Evolutionary conservation across 2,797 vertebrate genomes (phyloP).

Genomic region (Lindbergichthys nudifrons): DNA sequence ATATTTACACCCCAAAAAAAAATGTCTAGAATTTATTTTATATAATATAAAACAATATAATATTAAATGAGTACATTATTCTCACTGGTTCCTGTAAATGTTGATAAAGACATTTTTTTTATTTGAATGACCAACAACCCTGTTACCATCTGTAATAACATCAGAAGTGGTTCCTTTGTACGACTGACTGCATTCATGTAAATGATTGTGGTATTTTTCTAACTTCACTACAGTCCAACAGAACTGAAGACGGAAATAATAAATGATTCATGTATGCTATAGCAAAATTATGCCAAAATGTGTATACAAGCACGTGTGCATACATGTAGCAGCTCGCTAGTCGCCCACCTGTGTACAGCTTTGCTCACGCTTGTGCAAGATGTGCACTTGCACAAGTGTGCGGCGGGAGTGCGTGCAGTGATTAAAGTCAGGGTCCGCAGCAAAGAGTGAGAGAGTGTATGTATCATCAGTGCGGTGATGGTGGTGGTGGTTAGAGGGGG

Average conservation of each 20-base stretch:
- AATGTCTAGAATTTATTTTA: neutral
- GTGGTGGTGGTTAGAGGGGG: slow-evolving; percentile 63
- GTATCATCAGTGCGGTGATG: slow-evolving; percentile 72
- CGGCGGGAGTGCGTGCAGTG: slow-evolving; percentile 52
- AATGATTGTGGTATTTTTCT: slow-evolving; percentile 53
- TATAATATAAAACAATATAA: neutral
- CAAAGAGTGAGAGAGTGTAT: slow-evolving; percentile 52
- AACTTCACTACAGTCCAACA: slow-evolving; percentile 38
- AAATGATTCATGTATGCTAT: slow-evolving; percentile 60
- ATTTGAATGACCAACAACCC: slow-evolving; percentile 43
- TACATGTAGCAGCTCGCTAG: slow-evolving; percentile 48
- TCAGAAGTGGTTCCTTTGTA: slow-evolving; percentile 41
- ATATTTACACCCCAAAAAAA: neutral
- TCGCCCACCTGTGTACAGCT: slow-evolving; percentile 68
- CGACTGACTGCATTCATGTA: slow-evolving; percentile 35
- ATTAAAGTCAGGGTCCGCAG: slow-evolving; percentile 63
- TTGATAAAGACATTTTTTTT: slow-evolving; percentile 7
- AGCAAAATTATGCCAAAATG: slow-evolving; percentile 42
- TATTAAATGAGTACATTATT: neutral
- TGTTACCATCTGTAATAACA: slow-evolving; percentile 55
- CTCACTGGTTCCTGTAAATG: slow-evolving; percentile 12
- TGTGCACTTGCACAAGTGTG: slow-evolving; percentile 60
- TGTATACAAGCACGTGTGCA: slow-evolving; percentile 58
- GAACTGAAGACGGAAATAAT: slow-evolving; percentile 43
- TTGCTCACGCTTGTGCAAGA: slow-evolving; percentile 19